phyloP scores from a whole-genome alignment of 2,888 invertebrate genomes.

The Cheilosia impressa region DNA sequence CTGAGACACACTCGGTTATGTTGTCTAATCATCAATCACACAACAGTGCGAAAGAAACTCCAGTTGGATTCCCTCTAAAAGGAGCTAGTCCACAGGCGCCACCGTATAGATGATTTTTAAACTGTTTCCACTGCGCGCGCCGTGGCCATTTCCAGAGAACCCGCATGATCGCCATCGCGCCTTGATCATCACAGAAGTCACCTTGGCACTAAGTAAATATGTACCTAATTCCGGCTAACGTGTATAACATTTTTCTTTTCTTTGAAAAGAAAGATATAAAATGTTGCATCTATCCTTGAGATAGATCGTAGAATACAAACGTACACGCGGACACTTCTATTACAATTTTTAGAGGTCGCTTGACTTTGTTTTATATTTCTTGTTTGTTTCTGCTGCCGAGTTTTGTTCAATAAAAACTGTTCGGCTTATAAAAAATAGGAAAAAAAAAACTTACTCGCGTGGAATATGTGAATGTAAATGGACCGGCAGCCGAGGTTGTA shows the following conservation, averaged over 20 bases:
- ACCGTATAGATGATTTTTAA: constrained; percentile 49
- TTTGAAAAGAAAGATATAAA: constrained; percentile 30
- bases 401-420: constrained; percentile 18
- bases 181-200: constrained; percentile 51
- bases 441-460: constrained; percentile 8
- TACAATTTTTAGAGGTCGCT: constrained; percentile 67
- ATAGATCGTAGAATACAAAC: constrained; percentile 25
- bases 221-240: constrained; percentile 67
- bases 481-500: constrained; percentile 33
- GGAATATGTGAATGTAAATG: constrained; percentile 50
- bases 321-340: constrained; percentile 42
- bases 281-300: constrained; percentile 61
- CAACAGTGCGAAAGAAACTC: constrained; percentile 28
- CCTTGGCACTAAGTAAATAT: constrained; percentile 31
- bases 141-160: constrained; percentile 64
- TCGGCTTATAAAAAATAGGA: constrained; percentile 32
- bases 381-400: constrained; percentile 18
- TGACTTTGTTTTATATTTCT: constrained; percentile 55
- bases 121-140: constrained; percentile 19
- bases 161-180: constrained; percentile 61
- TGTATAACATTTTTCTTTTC: constrained; percentile 42
- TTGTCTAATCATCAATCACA: constrained; percentile 42
- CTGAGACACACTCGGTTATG: constrained; percentile 23
- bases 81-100: constrained; percentile 73
- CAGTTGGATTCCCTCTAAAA: constrained; percentile 59